Conservation (phyloP, 2,888 invertebrate genomes). For the Holacanthella duospinosa region DNA sequence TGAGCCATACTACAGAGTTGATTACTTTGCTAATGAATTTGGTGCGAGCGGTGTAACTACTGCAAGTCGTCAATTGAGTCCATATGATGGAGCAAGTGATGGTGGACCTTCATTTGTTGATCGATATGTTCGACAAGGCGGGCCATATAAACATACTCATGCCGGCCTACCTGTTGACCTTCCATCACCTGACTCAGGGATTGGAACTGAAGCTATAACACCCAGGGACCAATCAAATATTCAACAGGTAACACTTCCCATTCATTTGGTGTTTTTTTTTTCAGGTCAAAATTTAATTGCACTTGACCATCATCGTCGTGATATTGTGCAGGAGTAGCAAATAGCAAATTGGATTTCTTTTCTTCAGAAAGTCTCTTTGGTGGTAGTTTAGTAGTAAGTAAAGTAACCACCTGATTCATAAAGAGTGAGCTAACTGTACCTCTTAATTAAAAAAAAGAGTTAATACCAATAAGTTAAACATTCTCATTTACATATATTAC, state of each 20-base stretch:
- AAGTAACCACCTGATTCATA: no score
- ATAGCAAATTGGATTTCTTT: no score
- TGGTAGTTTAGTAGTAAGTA: no score
- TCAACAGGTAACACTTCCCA: constrained; percentile 7
- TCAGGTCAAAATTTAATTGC: no score
- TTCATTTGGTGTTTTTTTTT: no score
- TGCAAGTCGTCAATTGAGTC: constrained; percentile 29
- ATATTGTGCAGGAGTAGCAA: no score
- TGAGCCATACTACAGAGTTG: constrained; percentile 59
- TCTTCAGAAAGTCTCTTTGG: no score
- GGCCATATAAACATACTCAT: constrained; percentile 41
- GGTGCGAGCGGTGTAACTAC: constrained; percentile 26
- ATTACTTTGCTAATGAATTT: constrained; percentile 52
- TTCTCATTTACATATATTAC: no score
- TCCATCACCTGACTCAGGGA: constrained; percentile 90
- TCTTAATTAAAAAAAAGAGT: neutral
- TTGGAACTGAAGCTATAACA: constrained; percentile 85
- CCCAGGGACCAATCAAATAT: constrained; percentile 66
- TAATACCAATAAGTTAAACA: no score
- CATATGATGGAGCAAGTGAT: constrained; percentile 36
- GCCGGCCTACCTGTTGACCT: constrained; percentile 67
- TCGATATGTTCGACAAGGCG: constrained; percentile 45
- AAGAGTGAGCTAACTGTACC: neutral
- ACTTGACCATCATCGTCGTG: no score
- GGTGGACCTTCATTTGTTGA: constrained; percentile 54